Conservation (phyloP, 2,113 vertebrate species). For the Pterocles orientalis region DNA sequence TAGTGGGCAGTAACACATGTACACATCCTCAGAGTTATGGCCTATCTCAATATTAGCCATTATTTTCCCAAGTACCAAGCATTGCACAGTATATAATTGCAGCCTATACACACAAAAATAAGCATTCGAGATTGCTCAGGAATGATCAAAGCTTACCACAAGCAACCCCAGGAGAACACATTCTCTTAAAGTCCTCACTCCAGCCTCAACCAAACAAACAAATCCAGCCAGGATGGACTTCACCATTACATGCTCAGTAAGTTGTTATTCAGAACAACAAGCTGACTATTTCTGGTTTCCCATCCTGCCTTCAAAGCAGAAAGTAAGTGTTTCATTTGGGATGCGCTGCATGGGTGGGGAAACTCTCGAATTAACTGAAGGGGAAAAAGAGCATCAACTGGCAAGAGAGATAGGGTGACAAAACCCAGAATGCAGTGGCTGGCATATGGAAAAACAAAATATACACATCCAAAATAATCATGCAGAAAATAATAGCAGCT, state of each 20-base stretch:
- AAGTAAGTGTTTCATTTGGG: neutral
- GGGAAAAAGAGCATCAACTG: neutral
- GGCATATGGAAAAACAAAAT: neutral
- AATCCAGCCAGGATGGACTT: neutral
- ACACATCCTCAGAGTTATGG: neutral
- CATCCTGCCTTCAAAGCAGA: neutral
- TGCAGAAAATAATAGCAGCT: neutral
- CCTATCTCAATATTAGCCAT: neutral
- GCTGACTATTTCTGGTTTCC: neutral
- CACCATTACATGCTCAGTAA: neutral
- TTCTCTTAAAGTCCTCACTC: constrained; percentile 79
- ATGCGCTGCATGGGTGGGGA: neutral
- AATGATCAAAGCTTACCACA: constrained; percentile 76
- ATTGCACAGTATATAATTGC: neutral
- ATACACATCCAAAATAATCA: neutral
- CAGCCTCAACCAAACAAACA: constrained; percentile 74
- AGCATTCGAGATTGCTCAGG: neutral
- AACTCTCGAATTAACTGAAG: neutral
- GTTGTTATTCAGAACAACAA: neutral
- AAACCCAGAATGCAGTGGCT: neutral
- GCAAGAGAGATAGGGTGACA: neutral
- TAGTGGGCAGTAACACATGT: neutral
- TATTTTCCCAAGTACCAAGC: neutral
- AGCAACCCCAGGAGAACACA: constrained; percentile 85
- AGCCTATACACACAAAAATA: neutral